A percentile compares a stretch with the other conserved stretches of the same genome.
These are phyloP conservation scores for Buathra laborator DNA, from an alignment of 2,888 invertebrate genomes.

Conservation along the genomic window DNA sequence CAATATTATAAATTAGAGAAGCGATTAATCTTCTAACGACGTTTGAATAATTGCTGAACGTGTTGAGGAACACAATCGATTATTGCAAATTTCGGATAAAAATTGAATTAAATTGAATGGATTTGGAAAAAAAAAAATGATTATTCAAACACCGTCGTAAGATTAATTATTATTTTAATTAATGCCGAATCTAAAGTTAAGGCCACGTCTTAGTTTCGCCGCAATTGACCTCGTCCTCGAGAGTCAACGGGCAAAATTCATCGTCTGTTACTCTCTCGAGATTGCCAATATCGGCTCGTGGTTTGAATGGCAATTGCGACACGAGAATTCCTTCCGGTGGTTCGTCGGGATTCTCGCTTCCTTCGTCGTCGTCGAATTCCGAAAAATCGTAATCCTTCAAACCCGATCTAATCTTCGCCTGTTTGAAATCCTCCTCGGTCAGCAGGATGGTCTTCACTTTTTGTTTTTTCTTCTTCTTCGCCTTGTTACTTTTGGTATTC, in stretches of 20 bases:
- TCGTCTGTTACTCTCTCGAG: slow-evolving; percentile 80
- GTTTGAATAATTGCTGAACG: too few relatives aligned
- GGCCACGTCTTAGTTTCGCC: slow-evolving; percentile 78
- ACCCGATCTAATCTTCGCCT: slow-evolving; percentile 55
- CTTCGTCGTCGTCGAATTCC: slow-evolving; percentile 79
- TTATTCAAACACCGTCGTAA: neutral
- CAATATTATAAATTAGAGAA: neutral
- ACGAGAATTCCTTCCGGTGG: slow-evolving; percentile 75
- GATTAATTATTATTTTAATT: neutral
- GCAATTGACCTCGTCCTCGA: slow-evolving; percentile 80
- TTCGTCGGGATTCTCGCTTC: slow-evolving; percentile 61
- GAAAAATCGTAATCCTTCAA: slow-evolving; percentile 78
- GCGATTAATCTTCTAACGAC: neutral
- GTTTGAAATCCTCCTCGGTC: slow-evolving; percentile 76
- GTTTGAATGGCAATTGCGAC: slow-evolving; percentile 79
- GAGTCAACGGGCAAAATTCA: slow-evolving; percentile 82
- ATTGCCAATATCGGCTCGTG: slow-evolving; percentile 80
- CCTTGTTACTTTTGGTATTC: neutral
- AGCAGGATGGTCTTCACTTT: slow-evolving; percentile 74
- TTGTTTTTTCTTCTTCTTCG: slow-evolving; percentile 64
- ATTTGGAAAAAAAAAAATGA: neutral
- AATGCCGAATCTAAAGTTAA: slow-evolving; percentile 57
- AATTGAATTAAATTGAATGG: neutral
- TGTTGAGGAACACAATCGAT: neutral
- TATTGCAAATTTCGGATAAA: slow-evolving; percentile 1